Conservation (phyloP, 1,140 invertebrate species). For the Drosophila repleta region DNA sequence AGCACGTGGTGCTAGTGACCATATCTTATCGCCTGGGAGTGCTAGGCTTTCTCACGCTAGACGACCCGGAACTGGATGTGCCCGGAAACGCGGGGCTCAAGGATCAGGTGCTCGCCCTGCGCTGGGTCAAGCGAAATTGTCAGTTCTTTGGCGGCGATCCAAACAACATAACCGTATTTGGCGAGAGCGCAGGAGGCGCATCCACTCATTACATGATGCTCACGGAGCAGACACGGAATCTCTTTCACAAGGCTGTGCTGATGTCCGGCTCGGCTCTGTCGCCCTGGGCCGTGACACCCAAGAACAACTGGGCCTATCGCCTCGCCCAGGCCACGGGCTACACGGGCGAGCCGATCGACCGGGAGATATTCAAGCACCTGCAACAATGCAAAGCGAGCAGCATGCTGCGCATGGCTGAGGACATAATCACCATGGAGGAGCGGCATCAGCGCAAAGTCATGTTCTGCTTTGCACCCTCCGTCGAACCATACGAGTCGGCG, state of each 20-base stretch:
- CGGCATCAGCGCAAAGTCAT: conserved; percentile 68
- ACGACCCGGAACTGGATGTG: conserved; percentile 81
- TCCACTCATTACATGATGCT: conserved; percentile 86
- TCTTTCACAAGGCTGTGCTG: conserved; percentile 83
- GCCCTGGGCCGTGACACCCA: conserved; percentile 73
- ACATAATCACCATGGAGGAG: conserved; percentile 73
- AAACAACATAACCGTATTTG: conserved; percentile 84
- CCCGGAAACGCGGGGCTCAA: conserved; percentile 87
- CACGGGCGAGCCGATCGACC: conserved; percentile 58
- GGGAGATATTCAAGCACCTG: conserved; percentile 60
- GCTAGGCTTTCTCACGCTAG: conserved; percentile 80
- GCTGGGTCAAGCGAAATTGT: conserved; percentile 87
- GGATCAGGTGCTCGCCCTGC: conserved; percentile 88
- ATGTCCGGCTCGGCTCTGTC: conserved; percentile 82
- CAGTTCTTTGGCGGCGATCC: conserved; percentile 85
- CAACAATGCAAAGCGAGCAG: conserved; percentile 83
- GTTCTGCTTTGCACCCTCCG: conserved; percentile 76
- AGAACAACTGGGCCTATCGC: conserved; percentile 73
- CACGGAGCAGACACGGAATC: conserved; percentile 83
- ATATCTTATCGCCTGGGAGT: conserved; percentile 84
- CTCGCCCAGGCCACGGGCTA: conserved; percentile 76
- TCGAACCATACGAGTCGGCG: conserved; percentile 74
- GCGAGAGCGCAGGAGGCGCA: conserved; percentile 84
- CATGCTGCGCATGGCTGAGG: conserved; percentile 84
- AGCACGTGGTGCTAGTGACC: conserved; percentile 84